phyloP scores from a whole-genome alignment of 2,888 invertebrate genomes.

The Xylota sylvarum region DNA sequence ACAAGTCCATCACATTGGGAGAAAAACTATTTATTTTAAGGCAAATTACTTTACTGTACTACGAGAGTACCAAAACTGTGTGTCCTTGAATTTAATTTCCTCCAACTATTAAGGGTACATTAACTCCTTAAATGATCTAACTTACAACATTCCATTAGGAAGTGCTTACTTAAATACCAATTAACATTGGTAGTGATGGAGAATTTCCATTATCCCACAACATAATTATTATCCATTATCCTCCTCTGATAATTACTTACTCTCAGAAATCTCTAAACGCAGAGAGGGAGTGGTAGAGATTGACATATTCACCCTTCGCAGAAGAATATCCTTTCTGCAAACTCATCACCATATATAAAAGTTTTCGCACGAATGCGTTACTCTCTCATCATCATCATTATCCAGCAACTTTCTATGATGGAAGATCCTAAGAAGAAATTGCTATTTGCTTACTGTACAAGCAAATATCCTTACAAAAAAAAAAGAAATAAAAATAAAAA shows the following conservation, averaged over 20 bases:
- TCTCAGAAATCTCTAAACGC: constrained; percentile 2
- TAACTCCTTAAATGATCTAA: neutral
- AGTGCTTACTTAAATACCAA: neutral
- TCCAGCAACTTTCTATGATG: neutral
- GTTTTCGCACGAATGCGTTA: constrained; percentile 4
- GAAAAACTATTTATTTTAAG: too few relatives aligned
- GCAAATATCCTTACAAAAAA: neutral
- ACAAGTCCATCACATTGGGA: too few relatives aligned
- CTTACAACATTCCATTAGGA: constrained; percentile 2
- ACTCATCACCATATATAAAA: constrained; percentile 13
- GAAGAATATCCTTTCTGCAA: neutral
- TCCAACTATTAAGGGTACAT: neutral
- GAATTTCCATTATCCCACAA: constrained; percentile 12
- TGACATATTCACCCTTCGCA: constrained; percentile 11
- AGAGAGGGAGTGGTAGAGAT: neutral
- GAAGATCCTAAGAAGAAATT: neutral
- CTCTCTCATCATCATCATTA: constrained; percentile 10
- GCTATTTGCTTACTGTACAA: neutral
- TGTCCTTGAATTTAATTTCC: neutral
- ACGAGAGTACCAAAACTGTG: neutral
- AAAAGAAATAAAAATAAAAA: neutral
- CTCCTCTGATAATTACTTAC: neutral
- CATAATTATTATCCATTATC: neutral
- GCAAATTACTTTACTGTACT: too few relatives aligned
- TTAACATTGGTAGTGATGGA: neutral